phyloP scores from a whole-genome alignment of 1,140 invertebrate species.

The Pollicipes pollicipes region DNA sequence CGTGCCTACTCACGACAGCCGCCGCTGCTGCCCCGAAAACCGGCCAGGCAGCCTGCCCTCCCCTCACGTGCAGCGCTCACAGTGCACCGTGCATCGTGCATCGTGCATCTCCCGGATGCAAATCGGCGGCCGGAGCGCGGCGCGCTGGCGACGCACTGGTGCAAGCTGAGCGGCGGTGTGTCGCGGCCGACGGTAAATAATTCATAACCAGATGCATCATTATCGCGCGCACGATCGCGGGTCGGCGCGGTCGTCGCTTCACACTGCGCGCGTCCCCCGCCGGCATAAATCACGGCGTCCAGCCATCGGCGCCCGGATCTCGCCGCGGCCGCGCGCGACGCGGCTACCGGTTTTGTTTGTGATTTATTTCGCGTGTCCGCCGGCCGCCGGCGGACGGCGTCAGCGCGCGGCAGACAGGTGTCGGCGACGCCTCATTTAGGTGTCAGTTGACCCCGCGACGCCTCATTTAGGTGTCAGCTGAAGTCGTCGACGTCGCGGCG shows the following conservation, averaged over 20 bases:
- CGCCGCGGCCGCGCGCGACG: neutral
- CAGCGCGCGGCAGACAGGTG: neutral
- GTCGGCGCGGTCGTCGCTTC: neutral
- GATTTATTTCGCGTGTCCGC: neutral
- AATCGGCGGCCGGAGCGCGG: neutral
- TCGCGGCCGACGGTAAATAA: neutral
- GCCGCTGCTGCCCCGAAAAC: too few relatives aligned
- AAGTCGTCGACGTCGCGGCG: neutral
- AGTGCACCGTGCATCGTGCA: neutral
- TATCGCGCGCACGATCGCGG: neutral
- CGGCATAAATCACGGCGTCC: neutral
- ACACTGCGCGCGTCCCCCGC: neutral
- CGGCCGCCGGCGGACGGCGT: too few relatives aligned
- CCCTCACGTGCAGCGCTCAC: too few relatives aligned
- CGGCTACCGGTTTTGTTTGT: neutral
- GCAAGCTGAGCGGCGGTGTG: neutral
- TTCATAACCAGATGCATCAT: neutral
- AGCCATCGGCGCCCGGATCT: neutral
- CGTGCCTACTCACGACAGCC: too few relatives aligned
- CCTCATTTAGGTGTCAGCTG: neutral
- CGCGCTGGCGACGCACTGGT: too few relatives aligned
- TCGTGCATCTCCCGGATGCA: neutral
- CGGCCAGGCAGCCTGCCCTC: too few relatives aligned
- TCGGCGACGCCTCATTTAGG: neutral
- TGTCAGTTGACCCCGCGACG: neutral